Evolutionary conservation across 1,140 invertebrate genomes (phyloP), one percentile per base, ranked within the genome.

Genomic region (Brachystomella parvula): DNA sequence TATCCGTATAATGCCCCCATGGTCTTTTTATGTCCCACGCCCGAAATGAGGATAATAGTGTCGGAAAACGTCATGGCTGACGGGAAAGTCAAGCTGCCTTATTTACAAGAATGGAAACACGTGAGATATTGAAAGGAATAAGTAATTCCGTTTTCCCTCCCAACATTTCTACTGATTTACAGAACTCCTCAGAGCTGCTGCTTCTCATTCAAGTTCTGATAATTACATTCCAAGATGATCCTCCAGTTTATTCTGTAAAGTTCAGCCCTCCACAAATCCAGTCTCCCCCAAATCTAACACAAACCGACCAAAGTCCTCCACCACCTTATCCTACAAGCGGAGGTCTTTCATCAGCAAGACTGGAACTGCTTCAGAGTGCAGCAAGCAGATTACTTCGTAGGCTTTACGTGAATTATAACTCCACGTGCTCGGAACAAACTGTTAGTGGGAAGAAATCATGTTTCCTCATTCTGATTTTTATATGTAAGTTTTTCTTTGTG

Each of bases 1-100:
- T 92, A 99, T 83, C 97, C 97, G 1, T 86, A 91, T 76, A 90
- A 96, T 81, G 90, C 94, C 24, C 97, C 97, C 19, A 90, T 98
- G 78, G 96, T 94, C 76, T 98, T 90, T 79, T 96, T 99, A 0
- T 91, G 87, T 78, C 97, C 97, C 47, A 99, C 96, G 3, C 65
- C 84, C 62, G 90, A 92, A 68, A 99, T 99, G 96, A 84, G 87
- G 61, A 95, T 99, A 66, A 96, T 95, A 82, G 85, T 79, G n/a
- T 96, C 94, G 21, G 86, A 88, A 77, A 92, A 88, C 81, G 94
- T 99, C 9, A 95, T 98, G 79, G 86, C 89, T 69, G 94, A 89
- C 81, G 96, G 96, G 28, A 93, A 94, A 80, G 87, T 99, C 64
- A 97, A 96, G 79, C 81, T 99, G 67, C 96, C 96, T 6, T 99